Evolutionary conservation across 1,140 invertebrate genomes (phyloP).

Genomic region (Drosophila repleta): DNA sequence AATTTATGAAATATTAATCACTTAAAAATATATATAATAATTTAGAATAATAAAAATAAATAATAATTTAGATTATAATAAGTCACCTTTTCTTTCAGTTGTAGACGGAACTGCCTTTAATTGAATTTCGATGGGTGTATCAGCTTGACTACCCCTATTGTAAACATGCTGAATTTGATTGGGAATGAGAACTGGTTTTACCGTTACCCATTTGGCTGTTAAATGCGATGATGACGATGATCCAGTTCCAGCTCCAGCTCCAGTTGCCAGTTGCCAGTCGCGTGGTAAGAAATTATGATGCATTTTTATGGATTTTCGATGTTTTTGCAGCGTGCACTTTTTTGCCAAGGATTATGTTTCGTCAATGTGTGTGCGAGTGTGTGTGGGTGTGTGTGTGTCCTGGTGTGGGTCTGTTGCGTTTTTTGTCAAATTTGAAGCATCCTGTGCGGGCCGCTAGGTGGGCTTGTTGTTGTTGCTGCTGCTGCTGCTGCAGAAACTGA

Average conservation of each 20-base stretch:
- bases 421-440: constrained; percentile 67
- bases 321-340: constrained; percentile 76
- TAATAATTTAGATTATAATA: no score
- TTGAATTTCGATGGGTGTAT: no score
- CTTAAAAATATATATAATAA: no score
- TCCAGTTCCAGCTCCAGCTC: constrained; percentile 51
- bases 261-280: constrained; percentile 4
- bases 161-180: neutral
- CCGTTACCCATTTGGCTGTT: constrained; percentile 24
- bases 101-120: no score
- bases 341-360: constrained; percentile 60
- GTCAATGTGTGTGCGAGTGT: constrained; percentile 43
- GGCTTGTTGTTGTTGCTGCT: constrained; percentile 36
- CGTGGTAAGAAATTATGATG: constrained; percentile 77
- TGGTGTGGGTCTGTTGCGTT: constrained; percentile 35
- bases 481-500: constrained; percentile 60
- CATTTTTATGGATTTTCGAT: constrained; percentile 84
- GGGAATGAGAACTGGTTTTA: neutral
- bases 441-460: constrained; percentile 38
- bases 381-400: constrained; percentile 1
- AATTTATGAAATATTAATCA: no score
- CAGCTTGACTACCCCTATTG: constrained; percentile 23
- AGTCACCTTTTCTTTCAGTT: no score
- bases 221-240: constrained; percentile 49
- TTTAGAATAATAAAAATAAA: no score